phyloP scores from a whole-genome alignment of 1,140 invertebrate species.

The Polypedilum pembai region DNA sequence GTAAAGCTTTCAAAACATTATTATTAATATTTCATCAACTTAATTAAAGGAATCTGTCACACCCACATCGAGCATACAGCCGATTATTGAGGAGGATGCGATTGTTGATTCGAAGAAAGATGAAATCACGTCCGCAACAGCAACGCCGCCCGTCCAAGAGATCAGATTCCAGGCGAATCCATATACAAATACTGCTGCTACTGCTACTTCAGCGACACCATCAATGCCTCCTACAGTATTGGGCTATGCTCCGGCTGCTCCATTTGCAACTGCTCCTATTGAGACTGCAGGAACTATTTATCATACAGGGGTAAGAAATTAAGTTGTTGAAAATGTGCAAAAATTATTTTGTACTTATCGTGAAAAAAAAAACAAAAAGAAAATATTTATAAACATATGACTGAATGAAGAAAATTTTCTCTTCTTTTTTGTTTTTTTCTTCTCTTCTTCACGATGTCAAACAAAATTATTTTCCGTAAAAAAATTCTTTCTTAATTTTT shows the following conservation, averaged over 20 bases:
- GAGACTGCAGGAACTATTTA: slow-evolving; percentile 26
- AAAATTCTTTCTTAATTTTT: background rate
- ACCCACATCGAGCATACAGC: background rate
- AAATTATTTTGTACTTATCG: background rate
- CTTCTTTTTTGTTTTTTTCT: background rate
- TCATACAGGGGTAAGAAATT: background rate
- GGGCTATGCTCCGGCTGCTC: background rate
- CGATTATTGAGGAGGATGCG: slow-evolving; percentile 8
- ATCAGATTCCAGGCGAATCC: background rate
- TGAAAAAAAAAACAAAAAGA: background rate
- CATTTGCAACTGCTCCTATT: slow-evolving; percentile 12
- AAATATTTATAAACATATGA: too few species aligned
- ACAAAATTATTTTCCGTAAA: background rate
- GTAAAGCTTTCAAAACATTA: too few species aligned
- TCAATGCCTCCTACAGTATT: background rate
- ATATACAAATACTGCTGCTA: background rate
- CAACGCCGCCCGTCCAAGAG: slow-evolving; percentile 22
- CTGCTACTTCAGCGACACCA: background rate
- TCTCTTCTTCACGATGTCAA: background rate
- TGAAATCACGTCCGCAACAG: background rate
- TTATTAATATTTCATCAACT: too few species aligned
- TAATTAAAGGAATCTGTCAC: slow-evolving; percentile 20
- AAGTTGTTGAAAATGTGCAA: background rate
- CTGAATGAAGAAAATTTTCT: background rate
- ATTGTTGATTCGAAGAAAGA: slow-evolving; percentile 18